Evolutionary conservation across 2,888 invertebrate species (phyloP).

Genomic region (Drosophila anomalipes): DNA sequence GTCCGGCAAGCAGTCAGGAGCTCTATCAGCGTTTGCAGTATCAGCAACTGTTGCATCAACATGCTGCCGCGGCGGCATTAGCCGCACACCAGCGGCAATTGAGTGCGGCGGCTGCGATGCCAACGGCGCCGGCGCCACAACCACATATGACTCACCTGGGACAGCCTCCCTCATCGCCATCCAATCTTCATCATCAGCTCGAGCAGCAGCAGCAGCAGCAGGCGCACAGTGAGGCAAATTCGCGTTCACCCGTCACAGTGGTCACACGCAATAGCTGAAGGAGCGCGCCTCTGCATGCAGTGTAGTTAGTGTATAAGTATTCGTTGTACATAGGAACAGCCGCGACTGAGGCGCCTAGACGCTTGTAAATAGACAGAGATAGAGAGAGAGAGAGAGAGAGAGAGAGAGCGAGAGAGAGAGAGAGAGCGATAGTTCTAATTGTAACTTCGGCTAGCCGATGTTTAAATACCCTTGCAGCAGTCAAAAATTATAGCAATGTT

Average conservation of each 20-base stretch:
- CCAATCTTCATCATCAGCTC: constrained; percentile 23
- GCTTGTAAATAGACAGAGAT: constrained; percentile 67
- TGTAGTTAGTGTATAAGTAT: constrained; percentile 58
- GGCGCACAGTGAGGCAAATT: constrained; percentile 38
- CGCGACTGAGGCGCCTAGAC: constrained; percentile 78
- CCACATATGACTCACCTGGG: constrained; percentile 82
- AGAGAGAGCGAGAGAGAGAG: background rate
- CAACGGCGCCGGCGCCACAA: constrained; percentile 74
- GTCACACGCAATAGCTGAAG: constrained; percentile 87
- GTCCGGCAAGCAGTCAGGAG: constrained; percentile 85
- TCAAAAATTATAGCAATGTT: no score
- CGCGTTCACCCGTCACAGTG: constrained; percentile 85
- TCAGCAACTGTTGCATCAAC: constrained; percentile 85
- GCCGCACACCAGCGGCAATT: constrained; percentile 85
- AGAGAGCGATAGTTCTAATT: background rate
- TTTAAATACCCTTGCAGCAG: constrained; percentile 44
- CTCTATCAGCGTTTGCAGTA: constrained; percentile 86
- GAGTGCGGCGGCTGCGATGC: constrained; percentile 74
- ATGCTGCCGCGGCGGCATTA: constrained; percentile 84
- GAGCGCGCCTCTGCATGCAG: background rate
- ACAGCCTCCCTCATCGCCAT: constrained; percentile 60
- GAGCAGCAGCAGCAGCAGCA: constrained; percentile 31
- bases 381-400: background rate
- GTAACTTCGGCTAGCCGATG: constrained; percentile 49
- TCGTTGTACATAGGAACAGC: constrained; percentile 72